Conservation (phyloP, 2,797 vertebrate genomes). For the Eulemur albifrons region DNA sequence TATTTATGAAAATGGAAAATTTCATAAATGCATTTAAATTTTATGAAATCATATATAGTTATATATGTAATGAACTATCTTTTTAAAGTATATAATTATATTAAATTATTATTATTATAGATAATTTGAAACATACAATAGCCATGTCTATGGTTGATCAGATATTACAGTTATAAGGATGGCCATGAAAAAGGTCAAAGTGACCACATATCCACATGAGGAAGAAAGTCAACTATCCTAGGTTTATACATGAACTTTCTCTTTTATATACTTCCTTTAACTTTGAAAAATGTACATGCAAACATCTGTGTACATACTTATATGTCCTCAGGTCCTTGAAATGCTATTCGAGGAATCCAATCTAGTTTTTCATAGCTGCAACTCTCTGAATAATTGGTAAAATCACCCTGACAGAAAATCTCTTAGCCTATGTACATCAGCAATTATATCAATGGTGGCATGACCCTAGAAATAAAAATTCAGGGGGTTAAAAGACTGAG, state of each 20-base stretch:
- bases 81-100: background rate
- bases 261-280: background rate
- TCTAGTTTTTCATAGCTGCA: background rate
- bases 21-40: background rate
- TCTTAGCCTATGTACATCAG: background rate
- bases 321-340: background rate
- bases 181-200: background rate
- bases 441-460: background rate
- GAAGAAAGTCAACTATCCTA: background rate
- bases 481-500: background rate
- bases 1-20: background rate
- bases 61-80: background rate
- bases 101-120: background rate
- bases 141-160: background rate
- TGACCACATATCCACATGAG: background rate
- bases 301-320: background rate
- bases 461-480: constrained; percentile 40
- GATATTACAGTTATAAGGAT: background rate
- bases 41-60: background rate
- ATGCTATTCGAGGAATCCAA: background rate
- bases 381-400: background rate
- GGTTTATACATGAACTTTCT: background rate
- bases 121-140: background rate
- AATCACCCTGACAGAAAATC: constrained; percentile 38
- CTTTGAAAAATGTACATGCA: background rate